Evolutionary conservation across 2,888 invertebrate species (phyloP).

Genomic region (Himalopsyche kuldschensis): DNA sequence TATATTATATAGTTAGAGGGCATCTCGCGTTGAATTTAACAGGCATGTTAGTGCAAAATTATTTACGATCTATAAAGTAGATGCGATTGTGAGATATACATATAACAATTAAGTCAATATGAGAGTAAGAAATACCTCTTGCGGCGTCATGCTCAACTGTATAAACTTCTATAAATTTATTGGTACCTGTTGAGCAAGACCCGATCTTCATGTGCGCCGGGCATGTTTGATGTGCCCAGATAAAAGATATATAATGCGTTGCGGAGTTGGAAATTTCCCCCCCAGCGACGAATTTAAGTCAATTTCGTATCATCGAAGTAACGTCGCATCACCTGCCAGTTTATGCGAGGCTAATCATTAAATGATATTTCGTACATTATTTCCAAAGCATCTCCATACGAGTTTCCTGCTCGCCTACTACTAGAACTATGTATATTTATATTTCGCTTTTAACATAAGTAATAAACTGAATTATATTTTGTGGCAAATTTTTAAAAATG

Average conservation of each 20-base stretch:
- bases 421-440: background rate
- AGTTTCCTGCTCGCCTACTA: background rate
- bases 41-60: background rate
- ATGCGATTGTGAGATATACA: background rate
- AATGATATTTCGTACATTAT: background rate
- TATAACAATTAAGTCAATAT: background rate
- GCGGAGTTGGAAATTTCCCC: background rate
- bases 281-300: slow-evolving; percentile 13
- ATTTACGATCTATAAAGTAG: background rate
- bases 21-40: background rate
- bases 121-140: background rate
- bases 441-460: too few species aligned
- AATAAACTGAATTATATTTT: too few species aligned
- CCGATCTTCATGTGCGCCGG: background rate
- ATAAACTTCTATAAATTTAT: background rate
- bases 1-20: background rate
- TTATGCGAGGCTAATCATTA: background rate
- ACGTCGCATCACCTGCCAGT: background rate
- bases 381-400: background rate
- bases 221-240: slow-evolving; percentile 1
- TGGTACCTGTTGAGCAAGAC: background rate
- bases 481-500: too few species aligned
- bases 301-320: slow-evolving; percentile 7
- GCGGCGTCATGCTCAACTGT: background rate
- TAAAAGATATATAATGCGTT: background rate